Conservation (phyloP, 2,113 vertebrate genomes). For the Thunnus thynnus region DNA sequence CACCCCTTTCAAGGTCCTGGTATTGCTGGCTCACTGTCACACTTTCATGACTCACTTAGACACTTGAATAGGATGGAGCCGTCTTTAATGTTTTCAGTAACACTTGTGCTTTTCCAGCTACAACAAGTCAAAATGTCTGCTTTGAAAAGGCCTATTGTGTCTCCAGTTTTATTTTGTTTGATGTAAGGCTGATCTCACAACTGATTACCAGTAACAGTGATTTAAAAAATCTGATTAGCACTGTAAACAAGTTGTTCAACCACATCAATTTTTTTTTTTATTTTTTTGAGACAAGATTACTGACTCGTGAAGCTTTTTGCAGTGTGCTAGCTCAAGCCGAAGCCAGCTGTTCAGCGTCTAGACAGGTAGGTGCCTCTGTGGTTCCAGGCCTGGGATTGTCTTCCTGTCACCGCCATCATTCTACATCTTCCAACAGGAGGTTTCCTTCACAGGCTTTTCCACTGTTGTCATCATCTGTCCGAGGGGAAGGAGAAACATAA, state of each 20-base stretch:
- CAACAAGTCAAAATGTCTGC: conserved; percentile 19
- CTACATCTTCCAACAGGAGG: conserved; percentile 57
- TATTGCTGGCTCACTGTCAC: not conserved
- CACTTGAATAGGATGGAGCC: conserved; percentile 1
- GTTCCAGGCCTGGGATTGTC: conserved; percentile 39
- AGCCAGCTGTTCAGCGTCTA: conserved; percentile 69
- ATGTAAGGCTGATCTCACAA: not conserved
- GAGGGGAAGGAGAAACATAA: conserved; percentile 62
- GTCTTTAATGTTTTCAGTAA: conserved; percentile 17
- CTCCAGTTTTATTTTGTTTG: not conserved
- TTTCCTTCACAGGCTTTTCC: conserved; percentile 57
- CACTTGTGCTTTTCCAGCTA: conserved; percentile 18
- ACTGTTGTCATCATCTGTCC: conserved; percentile 53
- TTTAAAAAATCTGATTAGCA: conserved; percentile 8
- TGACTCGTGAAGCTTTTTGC: conserved; percentile 9
- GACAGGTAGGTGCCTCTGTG: conserved; percentile 55
- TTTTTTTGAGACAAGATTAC: not conserved
- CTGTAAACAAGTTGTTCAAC: not conserved
- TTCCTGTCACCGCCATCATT: conserved; percentile 54
- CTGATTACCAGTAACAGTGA: not conserved
- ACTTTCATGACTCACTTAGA: not conserved
- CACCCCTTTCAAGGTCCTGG: not conserved
- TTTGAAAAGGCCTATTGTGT: not conserved
- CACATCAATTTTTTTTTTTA: conserved; percentile 11
- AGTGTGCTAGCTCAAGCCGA: not conserved